These are phyloP conservation scores for Sebastes trivittatus DNA, from an alignment of 2,797 vertebrate species.

Conservation along the genomic window DNA sequence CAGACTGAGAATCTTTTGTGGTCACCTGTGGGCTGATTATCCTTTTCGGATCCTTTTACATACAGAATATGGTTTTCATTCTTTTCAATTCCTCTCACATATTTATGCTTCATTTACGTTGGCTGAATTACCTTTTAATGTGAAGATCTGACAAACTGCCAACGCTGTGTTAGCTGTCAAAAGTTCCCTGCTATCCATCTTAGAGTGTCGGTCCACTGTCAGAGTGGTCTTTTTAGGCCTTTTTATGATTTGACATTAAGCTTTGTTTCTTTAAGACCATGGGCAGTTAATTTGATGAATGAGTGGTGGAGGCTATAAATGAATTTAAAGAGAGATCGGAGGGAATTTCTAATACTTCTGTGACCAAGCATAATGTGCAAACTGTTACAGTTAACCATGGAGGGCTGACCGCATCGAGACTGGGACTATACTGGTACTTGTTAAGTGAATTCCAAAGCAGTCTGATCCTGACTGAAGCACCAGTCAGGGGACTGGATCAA, in stretches of 20 bases:
- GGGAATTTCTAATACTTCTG: conserved; percentile 22
- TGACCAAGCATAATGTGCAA: conserved; percentile 32
- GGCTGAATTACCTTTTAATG: conserved; percentile 10
- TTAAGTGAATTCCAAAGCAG: conserved; percentile 42
- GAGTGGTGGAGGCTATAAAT: conserved; percentile 40
- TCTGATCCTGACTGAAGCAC: neutral
- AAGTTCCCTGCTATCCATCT: conserved; percentile 19
- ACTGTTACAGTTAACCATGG: conserved; percentile 26
- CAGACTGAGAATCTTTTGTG: neutral
- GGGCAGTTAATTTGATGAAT: conserved; percentile 54
- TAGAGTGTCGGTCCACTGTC: conserved; percentile 16
- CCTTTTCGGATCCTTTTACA: neutral
- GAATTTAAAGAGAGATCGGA: conserved; percentile 27
- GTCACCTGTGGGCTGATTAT: neutral
- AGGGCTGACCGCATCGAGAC: conserved; percentile 41
- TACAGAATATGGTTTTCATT: conserved; percentile 12
- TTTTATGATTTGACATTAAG: conserved; percentile 37
- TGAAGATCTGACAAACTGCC: conserved; percentile 19
- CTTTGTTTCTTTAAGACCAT: conserved; percentile 36
- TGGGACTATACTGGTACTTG: conserved; percentile 23
- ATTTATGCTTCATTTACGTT: conserved; percentile 22
- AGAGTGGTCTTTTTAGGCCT: neutral
- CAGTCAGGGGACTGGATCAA: neutral
- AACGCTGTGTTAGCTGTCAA: conserved; percentile 23
- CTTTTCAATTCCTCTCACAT: conserved; percentile 13